Evolutionary conservation across 1,140 invertebrate genomes (phyloP), one percentile per base, ranked within the genome.

Genomic region (Drosophila ogumai): DNA sequence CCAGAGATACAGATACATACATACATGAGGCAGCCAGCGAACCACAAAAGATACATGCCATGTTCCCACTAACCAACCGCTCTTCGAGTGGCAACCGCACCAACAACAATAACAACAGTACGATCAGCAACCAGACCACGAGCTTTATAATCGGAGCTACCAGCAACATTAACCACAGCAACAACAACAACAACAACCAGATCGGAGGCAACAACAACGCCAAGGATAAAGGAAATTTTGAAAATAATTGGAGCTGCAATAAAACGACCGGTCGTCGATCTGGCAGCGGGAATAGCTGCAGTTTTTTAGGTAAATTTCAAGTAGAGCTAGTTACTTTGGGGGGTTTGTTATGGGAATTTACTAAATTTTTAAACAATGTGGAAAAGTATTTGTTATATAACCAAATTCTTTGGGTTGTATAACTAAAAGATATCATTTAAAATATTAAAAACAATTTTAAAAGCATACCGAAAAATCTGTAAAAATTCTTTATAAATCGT

Each of bases 241-340:
- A 92, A 90, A 92, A 92, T 92, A 92, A 88, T 79, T 92, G 91
- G 91, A 92, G 82, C 82, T 91, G 88, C 78, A 92, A 92, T 80
- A 92, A 92, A 80, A 92, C 91, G 82, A 92, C 91, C 63, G 91
- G 91, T 71, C 88, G 91, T 60, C 91, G 91, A 52, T 90, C 91
- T 90, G 91, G 91, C 75, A 92, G 63, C 79, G 91, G 85, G 55
- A 90, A 92, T 87, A 92, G 91, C 69, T 90, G 88, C 88, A 92
- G 91, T 85, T 92, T 92, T 75, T 91, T 92, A 92, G 91, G 91
- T 92, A 87, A 86, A 81, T 65, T 34, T 32, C 3, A 50, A 68
- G 19, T 41, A 36, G 40, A 38, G 34, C n/a, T 28, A 7, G 54
- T 80, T 75, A 60, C 67, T 15, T 15, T 38, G 9, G 31, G 41